Base-by-base conservation (phyloP, 2,888 invertebrate genomes). In the Oithona nana region DNA sequence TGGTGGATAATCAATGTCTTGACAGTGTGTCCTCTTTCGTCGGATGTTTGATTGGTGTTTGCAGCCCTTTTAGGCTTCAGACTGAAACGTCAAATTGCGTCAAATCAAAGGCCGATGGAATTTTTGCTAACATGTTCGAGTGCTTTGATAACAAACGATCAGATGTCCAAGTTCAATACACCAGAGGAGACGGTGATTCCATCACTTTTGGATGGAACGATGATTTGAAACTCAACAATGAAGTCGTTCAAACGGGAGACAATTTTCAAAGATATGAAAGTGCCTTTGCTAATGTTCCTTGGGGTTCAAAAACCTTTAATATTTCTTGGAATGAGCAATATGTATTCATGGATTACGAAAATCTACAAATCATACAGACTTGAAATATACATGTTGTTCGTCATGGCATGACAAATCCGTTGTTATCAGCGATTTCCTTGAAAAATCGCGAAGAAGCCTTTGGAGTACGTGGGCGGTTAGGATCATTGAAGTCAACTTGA, bases 1-100 rank as follows among this genome's bases (percentile, higher is more conserved):
- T 57, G 20, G 30, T 57, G 16, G 57, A 57, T 30, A 57, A 57
- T 30, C 20, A 24, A 28, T 57, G 57, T 24, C 29, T 57, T 39
- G 6, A 6, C 3, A 29, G 57, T 6, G 24, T 57, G 16, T 13
- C 28, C 20, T 28, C 28, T 29, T 57, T 57, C 29, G 16, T 57
- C 20, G 30, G 24, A 4, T 54, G 54, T 22, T 24, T 26, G 3
- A 8, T 22, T 2, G 22, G 20, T n/a, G 22, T 49, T 8, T 49
- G 50, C 8, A 22, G 22, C 8, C 50, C 50, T 2, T 49, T 49
- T 49, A 49, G 3, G 50, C n/a, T n/a, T n/a, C n/a, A n/a, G n/a
- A n/a, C n/a, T n/a, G n/a, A n/a, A n/a, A n/a, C n/a, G n/a, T n/a
- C n/a, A n/a, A n/a, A n/a, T n/a, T n/a, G n/a, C n/a, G n/a, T n/a